Conservation (phyloP, 2,113 vertebrate species). For the Pteropus alecto region DNA sequence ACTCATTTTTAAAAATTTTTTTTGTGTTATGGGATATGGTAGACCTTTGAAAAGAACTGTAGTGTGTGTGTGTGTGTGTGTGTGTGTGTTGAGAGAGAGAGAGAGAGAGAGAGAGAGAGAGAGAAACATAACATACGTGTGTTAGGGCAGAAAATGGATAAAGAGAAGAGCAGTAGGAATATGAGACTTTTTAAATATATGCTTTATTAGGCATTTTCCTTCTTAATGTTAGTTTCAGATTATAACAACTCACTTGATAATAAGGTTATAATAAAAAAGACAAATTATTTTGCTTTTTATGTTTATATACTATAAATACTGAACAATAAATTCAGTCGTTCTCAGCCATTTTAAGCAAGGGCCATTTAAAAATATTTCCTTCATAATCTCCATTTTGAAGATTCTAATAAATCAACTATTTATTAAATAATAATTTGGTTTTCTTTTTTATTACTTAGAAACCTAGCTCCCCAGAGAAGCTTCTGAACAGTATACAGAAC, state of each 20-base stretch:
- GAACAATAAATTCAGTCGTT: neutral
- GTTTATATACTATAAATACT: neutral
- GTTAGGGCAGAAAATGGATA: neutral
- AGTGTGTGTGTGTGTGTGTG: neutral
- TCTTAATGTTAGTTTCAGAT: neutral
- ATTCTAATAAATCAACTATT: neutral
- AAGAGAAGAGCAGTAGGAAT: neutral
- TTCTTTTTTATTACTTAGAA: conserved; percentile 25
- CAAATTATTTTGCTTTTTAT: conserved; percentile 12
- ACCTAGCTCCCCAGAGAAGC: neutral
- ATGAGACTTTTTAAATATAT: neutral
- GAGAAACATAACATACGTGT: too few species aligned
- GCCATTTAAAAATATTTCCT: neutral
- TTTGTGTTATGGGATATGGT: neutral
- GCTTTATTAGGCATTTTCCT: neutral
- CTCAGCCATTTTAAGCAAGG: neutral
- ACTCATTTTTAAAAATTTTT: neutral
- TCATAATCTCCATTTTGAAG: neutral
- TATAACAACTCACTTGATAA: conserved; percentile 4
- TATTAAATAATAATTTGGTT: conserved; percentile 44
- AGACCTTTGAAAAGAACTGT: neutral
- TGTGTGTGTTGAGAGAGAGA: neutral
- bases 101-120: too few species aligned
- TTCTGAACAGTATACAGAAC: neutral
- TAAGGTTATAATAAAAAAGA: conserved; percentile 35